Conservation (phyloP, 1,140 invertebrate species). For the Polypedilum vanderplanki region DNA sequence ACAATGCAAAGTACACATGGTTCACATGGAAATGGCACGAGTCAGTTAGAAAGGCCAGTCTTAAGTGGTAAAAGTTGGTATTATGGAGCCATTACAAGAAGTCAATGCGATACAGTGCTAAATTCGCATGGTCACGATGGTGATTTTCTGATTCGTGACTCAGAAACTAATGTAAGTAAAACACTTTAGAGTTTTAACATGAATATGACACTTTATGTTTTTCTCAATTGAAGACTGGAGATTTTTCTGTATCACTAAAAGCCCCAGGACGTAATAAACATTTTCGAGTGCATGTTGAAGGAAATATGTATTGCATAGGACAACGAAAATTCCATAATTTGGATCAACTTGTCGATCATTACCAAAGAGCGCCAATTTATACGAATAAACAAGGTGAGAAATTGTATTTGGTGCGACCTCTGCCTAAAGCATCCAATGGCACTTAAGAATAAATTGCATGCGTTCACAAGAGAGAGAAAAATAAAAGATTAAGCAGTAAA, state of each 20-base stretch:
- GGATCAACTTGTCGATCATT: slow-evolving; percentile 96
- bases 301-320: slow-evolving; percentile 90
- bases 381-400: slow-evolving; percentile 93
- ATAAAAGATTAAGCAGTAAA: slow-evolving; percentile 6
- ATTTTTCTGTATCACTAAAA: slow-evolving; percentile 97
- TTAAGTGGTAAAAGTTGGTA: slow-evolving; percentile 87
- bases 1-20: slow-evolving; percentile 33
- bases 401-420: slow-evolving; percentile 79
- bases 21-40: slow-evolving; percentile 32
- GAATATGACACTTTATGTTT: slow-evolving; percentile 29
- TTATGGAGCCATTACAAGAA: slow-evolving; percentile 89
- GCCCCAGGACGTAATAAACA: slow-evolving; percentile 97
- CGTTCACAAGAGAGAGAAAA: neutral
- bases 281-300: slow-evolving; percentile 96
- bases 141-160: slow-evolving; percentile 96
- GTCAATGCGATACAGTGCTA: slow-evolving; percentile 89
- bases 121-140: slow-evolving; percentile 92
- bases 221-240: slow-evolving; percentile 72
- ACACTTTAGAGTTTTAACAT: neutral
- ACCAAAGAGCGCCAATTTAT: slow-evolving; percentile 97
- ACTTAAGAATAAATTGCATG: slow-evolving; percentile 38
- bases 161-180: slow-evolving; percentile 91
- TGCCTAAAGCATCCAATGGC: slow-evolving; percentile 63
- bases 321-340: slow-evolving; percentile 93
- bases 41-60: slow-evolving; percentile 55